Base-by-base conservation (phyloP, 30 jellyfish, hydroid and myxozoan species). In the Cassiopea xamachana region DNA sequence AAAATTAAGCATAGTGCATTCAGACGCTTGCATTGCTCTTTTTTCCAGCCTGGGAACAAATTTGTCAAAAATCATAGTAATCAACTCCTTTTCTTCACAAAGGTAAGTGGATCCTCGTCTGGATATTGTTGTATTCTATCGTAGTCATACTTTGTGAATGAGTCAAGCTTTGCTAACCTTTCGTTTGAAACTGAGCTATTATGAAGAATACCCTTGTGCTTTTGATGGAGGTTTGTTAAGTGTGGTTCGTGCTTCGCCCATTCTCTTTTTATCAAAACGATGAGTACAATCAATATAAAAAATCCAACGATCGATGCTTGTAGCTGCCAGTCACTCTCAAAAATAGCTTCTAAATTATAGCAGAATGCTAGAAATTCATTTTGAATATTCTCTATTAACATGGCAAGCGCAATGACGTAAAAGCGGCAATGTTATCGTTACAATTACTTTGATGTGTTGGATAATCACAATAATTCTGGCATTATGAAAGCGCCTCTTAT, bases 71-170 rank as follows among this genome's bases (percentile, higher is more conserved):
- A 55, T 55, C 12, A 55, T 0, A 3, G 12, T 55, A 10, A 55
- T 75, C 76, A 86, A 51, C 14, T 89, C 70, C 87, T 48, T 73
- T 89, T 89, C 72, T 89, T 89, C 45, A 89, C 96, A 69, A 89
- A 89, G 2, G 96, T 89, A 48, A 89, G 60, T 0, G 96, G 96
- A 73, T 89, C 96, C 47, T 89, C 96, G 73, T 89, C 96, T 13
- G 91, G 91, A 17, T 68, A 89, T 9, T 82, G 78, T 48, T 87
- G 94, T 0, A 89, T 72, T 15, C 39, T 79, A 49, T 89, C 89
- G 50, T 44, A 69, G 45, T 81, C 89, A 49, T 60, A 47, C 18
- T 69, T 69, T 14, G 15, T 58, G 64, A 87, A 78, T 15, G 88
- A 17, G 13, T 87, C 85, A 15, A 64, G 27, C 46, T 71, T 59